A percentile compares a stretch with the other conserved stretches of the same genome.
phyloP scores from a whole-genome alignment of 2,888 invertebrate genomes.

The Molanna angustata region DNA sequence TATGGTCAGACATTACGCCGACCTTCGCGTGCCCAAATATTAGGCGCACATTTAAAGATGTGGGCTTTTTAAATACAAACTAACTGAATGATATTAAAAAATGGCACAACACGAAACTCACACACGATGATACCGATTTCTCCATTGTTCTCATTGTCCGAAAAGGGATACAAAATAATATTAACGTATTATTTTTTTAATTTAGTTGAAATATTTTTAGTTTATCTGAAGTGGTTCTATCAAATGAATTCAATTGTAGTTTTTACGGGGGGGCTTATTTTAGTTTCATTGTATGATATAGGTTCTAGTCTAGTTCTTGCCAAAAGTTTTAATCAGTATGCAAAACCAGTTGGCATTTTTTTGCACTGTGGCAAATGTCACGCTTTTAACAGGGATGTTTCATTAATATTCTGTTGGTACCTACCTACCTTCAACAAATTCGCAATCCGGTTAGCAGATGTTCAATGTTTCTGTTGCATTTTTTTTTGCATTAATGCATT shows the following conservation, averaged over 20 bases:
- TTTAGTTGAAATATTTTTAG: too few species aligned
- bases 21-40: slow-evolving; percentile 19
- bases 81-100: slow-evolving; percentile 1
- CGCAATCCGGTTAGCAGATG: not conserved
- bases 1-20: too few species aligned
- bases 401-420: too few species aligned
- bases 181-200: not conserved
- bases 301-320: too few species aligned
- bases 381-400: too few species aligned
- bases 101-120: slow-evolving; percentile 3
- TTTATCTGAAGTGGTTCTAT: slow-evolving; percentile 11
- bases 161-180: not conserved
- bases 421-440: too few species aligned
- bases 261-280: slow-evolving; percentile 1
- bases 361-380: too few species aligned
- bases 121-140: slow-evolving; percentile 1
- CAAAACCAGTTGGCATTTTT: not conserved
- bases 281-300: not conserved
- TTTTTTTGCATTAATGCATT: not conserved
- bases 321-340: not conserved
- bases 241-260: slow-evolving; percentile 5
- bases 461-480: not conserved
- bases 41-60: not conserved
- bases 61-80: slow-evolving; percentile 5
- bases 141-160: slow-evolving; percentile 2